Base-by-base conservation (phyloP, 2,888 invertebrate species). In the Lithophane socia region DNA sequence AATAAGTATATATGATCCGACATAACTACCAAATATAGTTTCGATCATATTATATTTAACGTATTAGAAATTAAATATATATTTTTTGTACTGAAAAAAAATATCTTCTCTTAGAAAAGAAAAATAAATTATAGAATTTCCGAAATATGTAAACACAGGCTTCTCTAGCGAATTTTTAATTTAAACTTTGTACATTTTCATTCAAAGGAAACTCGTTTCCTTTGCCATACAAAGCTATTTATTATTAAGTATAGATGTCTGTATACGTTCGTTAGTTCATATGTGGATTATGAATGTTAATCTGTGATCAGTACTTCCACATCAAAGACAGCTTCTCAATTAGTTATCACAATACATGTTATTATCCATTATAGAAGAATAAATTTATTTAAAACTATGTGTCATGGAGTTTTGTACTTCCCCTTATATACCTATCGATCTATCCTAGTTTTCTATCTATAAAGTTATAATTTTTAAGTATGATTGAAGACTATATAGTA, bases 341-440 rank as follows among this genome's bases (percentile, higher is more conserved):
- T 80, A 70, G 64, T 75, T 82, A 75, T 85, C 83, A 77, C 77
- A 83, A 74, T 42, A 71, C 68, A 70, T 83, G 82, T 85, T 81
- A 73, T 64, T 73, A 82, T 73, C 72, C 37, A 66, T 47, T 84
- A 60, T 77, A 84, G 85, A 75, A 72, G 21, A 84, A 82, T 85
- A 84, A 85, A 84, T 77, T 75, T 70, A 84, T 85, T 84, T 52
- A 82, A 85, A 84, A 82, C 61, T 24, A 72, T 70, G 37, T 67
- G 24, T 58, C 37, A n/a, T 77, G 85, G 44, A 72, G 63, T 82
- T 85, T 84, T 75, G 72, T 85, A 70, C 70, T 76, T 72, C 71
- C 70, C 64, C 61, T 29, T 12, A 3, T 49, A 13, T 18, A 9
- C 29, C 42, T 4, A 29, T 21, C 42, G 16, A 52, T 63, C 58